Base-by-base conservation (phyloP, 2,113 vertebrate genomes). In the Bucco capensis region DNA sequence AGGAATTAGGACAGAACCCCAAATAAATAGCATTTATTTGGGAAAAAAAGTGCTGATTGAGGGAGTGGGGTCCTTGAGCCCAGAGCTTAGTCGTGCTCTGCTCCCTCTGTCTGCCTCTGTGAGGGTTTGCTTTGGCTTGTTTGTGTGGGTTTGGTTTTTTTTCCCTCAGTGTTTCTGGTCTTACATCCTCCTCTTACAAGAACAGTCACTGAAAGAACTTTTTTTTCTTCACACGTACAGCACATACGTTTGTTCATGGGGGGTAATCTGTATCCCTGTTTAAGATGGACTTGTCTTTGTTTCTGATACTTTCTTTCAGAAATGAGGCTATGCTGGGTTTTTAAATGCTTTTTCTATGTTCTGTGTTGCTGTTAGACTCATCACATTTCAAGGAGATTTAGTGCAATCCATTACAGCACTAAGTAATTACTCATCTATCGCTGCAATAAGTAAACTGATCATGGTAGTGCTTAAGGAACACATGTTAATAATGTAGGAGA, bases 351-450 rank as follows among this genome's bases (percentile, higher is more conserved):
- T 86, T 92, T 64, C 50, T 86, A 13, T 23, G 10, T 82, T 10
- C 31, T 0, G 2, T 49, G 14, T 75, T 88, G 76, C 80, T 92
- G 33, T 71, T 77, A 76, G 42, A 62, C 30, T 90, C 73, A 77
- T 86, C 33, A 14, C 24, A 14, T 93, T 90, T 89, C 73, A 84
- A 88, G 86, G 61, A 57, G 44, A 71, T 82, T 87, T 75, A 79
- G 86, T 87, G 19, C 40, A 86, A 54, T 77, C 86, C 31, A 25
- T 93, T 92, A 64, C 10, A 74, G 25, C 51, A 79, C 90, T 84
- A 86, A 94, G 37, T 78, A 93, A 95, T 93, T 94, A 74, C 46
- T 93, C 73, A 88, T 76, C 62, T 78, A 27, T 79, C 85, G 76
- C 72, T 88, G 53, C 86, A 88, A 22, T 53, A 88, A 86, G 37